Conservation (phyloP, 2,888 invertebrate genomes). For the Hirtodrosophila trivittata region DNA sequence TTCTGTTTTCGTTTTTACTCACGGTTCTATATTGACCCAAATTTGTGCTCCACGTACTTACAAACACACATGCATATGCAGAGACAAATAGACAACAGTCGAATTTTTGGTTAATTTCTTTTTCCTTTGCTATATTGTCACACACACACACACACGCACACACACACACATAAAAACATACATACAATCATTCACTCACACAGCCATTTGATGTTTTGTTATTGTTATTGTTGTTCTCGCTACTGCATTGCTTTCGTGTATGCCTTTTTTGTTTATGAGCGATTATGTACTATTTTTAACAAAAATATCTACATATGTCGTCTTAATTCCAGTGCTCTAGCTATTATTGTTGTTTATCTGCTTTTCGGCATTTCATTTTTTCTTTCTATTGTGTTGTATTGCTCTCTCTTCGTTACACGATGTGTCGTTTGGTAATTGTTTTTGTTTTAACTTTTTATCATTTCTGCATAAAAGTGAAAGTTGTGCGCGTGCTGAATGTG, state of each 20-base stretch:
- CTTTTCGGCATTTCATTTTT: conserved; percentile 43
- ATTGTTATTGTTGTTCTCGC: conserved; percentile 55
- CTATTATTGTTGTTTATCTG: conserved; percentile 25
- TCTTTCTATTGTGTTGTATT: conserved; percentile 23
- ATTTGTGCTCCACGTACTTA: conserved; percentile 61
- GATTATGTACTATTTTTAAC: conserved; percentile 33
- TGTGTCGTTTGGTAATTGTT: conserved; percentile 61
- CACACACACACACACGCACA: conserved; percentile 9
- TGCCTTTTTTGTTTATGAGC: conserved; percentile 35
- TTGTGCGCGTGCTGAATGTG: conserved; percentile 42
- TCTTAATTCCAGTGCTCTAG: conserved; percentile 26
- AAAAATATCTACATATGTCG: conserved; percentile 14
- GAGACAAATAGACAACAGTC: conserved; percentile 33
- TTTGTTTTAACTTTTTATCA: conserved; percentile 59
- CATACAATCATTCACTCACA: conserved; percentile 29
- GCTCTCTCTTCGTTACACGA: conserved; percentile 47
- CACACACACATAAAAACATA: conserved; percentile 6
- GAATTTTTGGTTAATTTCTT: conserved; percentile 49
- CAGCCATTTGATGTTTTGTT: conserved; percentile 41
- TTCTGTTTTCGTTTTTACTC: conserved; percentile 42
- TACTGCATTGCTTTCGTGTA: conserved; percentile 34
- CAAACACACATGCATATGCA: conserved; percentile 35
- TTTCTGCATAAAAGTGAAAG: conserved; percentile 67
- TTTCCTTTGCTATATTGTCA: conserved; percentile 29
- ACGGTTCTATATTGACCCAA: conserved; percentile 63